Evolutionary conservation across 1,140 invertebrate species (phyloP), one percentile per base, ranked within the genome.

Genomic region (Phenacoccus solenopsis): DNA sequence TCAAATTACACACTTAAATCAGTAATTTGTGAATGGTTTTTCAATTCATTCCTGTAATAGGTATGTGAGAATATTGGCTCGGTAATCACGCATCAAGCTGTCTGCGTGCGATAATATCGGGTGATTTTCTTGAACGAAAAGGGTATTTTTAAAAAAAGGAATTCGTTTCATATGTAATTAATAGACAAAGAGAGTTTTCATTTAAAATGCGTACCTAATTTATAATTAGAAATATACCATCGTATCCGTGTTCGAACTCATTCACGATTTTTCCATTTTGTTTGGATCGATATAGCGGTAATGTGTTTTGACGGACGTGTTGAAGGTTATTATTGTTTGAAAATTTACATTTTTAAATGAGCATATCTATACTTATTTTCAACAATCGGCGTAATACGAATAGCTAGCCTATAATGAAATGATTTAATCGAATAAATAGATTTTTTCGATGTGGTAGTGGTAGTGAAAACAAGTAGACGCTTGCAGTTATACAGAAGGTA

Each of bases 201-300:
- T 64, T 64, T 64, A 25, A 25, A 64, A 64, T 22, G 59, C 59
- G 59, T 64, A 27, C 59, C 59, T 64, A 64, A 64, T 64, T 64
- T 64, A 64, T 64, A 64, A 64, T 64, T 64, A 64, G 21, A 20
- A 64, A 25, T 25, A 64, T 49, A 49, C 13, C 20, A 64, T 25
- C 16, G 59, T 20, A 64, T 64, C 59, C 59, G 59, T 16, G 25
- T 64, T 64, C 59, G 59, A 9, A 16, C 59, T 64, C 12, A 64
- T 64, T 64, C 59, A 64, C 59, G 59, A 64, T 64, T 64, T 64
- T 64, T 64, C 25, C 20, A 4, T 24, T 64, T 64, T 20, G 22
- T 64, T 20, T 24, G 9, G 16, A 64, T 64, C 21, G 25, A 27
- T 22, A 64, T 64, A 64, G 59, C 9, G 20, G 12, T 64, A 16